Evolutionary conservation across 2,888 invertebrate species (phyloP), one percentile per base, ranked within the genome.

Genomic region (Latheticus oryzae): DNA sequence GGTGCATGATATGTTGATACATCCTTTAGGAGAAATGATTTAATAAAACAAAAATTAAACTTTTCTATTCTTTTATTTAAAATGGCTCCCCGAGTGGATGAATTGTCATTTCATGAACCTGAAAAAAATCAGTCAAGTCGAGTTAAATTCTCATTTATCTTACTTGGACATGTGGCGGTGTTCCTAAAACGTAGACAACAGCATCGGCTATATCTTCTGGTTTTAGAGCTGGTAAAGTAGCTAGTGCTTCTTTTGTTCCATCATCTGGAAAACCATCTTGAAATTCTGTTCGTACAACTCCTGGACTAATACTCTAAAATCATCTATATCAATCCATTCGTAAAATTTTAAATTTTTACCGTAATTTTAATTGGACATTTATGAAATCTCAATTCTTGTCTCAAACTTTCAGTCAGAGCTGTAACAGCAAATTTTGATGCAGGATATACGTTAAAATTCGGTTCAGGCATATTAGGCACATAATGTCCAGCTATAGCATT

Each of bases 401-500:
- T 60, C 28, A 70, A 43, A 37, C 57, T 62, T 32, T 69, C 67
- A 0, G 69, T 62, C n/a, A 70, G 56, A 1, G 69, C 69, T 3
- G 68, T 70, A n/a, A 70, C 67, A 1, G 70, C 70, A 43, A 52
- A 56, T 37, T 70, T 70, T 1, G 70, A 64, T 1, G 69, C 69
- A 3, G 69, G 66, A 42, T 70, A 70, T 4, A 69, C 65, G 38
- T 65, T 67, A 11, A 66, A 60, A 32, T 30, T 58, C 1, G 62
- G 62, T 4, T 48, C 55, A 1, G 62, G 56, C 56, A 64, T 24
- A 19, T 53, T 38, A 1, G 67, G 62, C 0, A 66, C 63, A n/a
- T 40, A 12, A 48, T 68, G 69, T 1, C 70, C 70, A 0, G 53
- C 53, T 1, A 68, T 40, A 19, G 66, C 65, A 45, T 69, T 69